These are phyloP conservation scores for Pteropus alecto DNA, from an alignment of 2,113 vertebrate species.

Conservation along the genomic window DNA sequence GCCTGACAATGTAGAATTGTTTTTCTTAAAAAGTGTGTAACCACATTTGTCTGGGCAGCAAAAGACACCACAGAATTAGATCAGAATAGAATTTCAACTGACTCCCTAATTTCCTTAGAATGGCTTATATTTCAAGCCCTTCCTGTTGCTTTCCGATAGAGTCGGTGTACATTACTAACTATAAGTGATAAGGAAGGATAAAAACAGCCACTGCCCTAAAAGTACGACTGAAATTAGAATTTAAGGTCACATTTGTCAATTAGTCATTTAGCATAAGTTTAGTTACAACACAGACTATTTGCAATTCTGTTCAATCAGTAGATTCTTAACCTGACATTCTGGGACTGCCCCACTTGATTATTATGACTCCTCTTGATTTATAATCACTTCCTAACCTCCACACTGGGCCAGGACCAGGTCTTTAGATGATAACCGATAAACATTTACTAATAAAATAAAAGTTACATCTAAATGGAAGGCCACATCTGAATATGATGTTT, in stretches of 20 bases:
- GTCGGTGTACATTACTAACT: slow-evolving; percentile 56
- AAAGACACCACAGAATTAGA: slow-evolving; percentile 54
- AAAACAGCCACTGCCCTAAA: slow-evolving; percentile 39
- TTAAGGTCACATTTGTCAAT: slow-evolving; percentile 28
- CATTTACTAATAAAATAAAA: not conserved
- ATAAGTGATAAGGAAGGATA: slow-evolving; percentile 60
- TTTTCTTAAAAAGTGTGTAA: slow-evolving; percentile 62
- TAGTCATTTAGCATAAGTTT: not conserved
- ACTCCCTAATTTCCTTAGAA: slow-evolving; percentile 63
- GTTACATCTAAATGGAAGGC: not conserved
- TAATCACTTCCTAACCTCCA: not conserved
- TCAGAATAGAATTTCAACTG: slow-evolving; percentile 63
- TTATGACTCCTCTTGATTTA: not conserved
- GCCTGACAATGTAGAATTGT: slow-evolving; percentile 57
- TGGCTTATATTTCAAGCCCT: slow-evolving; percentile 59
- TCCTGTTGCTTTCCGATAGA: slow-evolving; percentile 67
- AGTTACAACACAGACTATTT: not conserved
- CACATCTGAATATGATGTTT: not conserved
- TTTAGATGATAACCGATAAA: slow-evolving; percentile 7
- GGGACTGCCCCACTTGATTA: not conserved
- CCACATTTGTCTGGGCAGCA: slow-evolving; percentile 63
- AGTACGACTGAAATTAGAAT: not conserved
- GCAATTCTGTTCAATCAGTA: not conserved
- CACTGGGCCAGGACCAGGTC: not conserved
- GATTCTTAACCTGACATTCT: not conserved